Percentiles rank a stretch among this genome's conserved stretches.
Evolutionary conservation across 2,888 invertebrate genomes (phyloP).

Genomic region (Dicycla oo): DNA sequence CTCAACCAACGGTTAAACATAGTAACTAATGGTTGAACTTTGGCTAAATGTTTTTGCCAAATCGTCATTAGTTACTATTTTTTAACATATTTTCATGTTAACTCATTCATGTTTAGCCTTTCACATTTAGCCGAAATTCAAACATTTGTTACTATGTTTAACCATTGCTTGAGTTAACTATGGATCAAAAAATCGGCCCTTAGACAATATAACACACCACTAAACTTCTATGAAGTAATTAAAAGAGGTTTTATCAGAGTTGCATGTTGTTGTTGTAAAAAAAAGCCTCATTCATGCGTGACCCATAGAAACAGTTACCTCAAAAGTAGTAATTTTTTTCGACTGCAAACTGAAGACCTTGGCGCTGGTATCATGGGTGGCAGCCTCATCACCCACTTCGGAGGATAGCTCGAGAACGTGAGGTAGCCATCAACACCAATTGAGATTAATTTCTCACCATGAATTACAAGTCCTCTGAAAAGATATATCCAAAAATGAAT

Average conservation of each 20-base stretch:
- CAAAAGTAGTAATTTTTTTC: conserved; percentile 90
- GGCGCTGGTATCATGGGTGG: conserved; percentile 93
- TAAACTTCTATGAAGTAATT: not conserved
- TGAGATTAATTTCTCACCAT: conserved; percentile 93
- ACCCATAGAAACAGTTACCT: conserved; percentile 74
- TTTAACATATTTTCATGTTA: too few relatives aligned
- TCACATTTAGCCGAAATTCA: too few relatives aligned
- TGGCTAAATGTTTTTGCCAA: too few relatives aligned
- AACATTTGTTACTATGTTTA: too few relatives aligned
- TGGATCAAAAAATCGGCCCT: too few relatives aligned
- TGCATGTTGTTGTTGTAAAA: not conserved
- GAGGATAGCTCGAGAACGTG: conserved; percentile 93
- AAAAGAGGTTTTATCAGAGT: not conserved
- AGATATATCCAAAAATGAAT: not conserved
- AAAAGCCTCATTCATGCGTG: not conserved
- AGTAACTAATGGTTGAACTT: too few relatives aligned
- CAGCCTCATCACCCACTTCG: conserved; percentile 92
- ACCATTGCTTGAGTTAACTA: too few relatives aligned
- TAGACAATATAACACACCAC: not conserved
- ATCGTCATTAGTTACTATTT: too few relatives aligned
- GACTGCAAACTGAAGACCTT: conserved; percentile 88
- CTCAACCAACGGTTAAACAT: too few relatives aligned
- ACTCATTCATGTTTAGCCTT: too few relatives aligned
- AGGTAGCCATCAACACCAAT: conserved; percentile 96
- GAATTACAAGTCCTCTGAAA: conserved; percentile 91